A percentile compares a stretch with the other conserved stretches of the same genome.
Evolutionary conservation across 2,888 invertebrate genomes (phyloP).

Genomic region (Himalopsyche japonica): DNA sequence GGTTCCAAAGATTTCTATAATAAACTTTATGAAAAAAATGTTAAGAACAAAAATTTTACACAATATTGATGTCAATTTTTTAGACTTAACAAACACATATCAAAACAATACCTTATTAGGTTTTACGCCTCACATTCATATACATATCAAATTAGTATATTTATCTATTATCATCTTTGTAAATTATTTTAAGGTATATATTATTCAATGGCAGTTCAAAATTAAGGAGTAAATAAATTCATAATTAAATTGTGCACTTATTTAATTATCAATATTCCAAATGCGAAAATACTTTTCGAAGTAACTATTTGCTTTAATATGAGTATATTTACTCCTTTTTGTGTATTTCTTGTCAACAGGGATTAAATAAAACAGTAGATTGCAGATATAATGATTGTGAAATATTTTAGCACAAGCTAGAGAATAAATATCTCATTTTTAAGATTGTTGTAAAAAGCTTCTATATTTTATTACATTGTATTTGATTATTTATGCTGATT

Average conservation of each 20-base stretch:
- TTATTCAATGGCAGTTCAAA: not conserved
- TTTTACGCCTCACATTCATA: not conserved
- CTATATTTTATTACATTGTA: not conserved
- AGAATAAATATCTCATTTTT: not conserved
- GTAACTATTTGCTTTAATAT: not conserved
- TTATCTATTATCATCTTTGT: not conserved
- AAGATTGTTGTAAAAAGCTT: not conserved
- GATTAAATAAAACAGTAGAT: not conserved
- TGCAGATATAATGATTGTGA: not conserved
- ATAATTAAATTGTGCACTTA: not conserved
- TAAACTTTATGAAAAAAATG: not conserved
- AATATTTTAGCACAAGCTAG: not conserved
- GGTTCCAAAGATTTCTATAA: not conserved
- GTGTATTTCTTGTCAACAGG: not conserved
- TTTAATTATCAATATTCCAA: no score
- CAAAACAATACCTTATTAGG: not conserved
- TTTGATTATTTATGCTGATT: no score
- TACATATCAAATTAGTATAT: not conserved
- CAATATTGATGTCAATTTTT: not conserved
- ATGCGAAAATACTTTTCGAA: no score
- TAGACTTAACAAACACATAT: not conserved
- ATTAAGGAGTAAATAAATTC: not conserved
- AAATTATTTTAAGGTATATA: not conserved
- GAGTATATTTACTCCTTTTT: not conserved
- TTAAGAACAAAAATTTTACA: not conserved